Base-by-base conservation (phyloP, 1,140 invertebrate species). In the Zaprionus tsacasi region DNA sequence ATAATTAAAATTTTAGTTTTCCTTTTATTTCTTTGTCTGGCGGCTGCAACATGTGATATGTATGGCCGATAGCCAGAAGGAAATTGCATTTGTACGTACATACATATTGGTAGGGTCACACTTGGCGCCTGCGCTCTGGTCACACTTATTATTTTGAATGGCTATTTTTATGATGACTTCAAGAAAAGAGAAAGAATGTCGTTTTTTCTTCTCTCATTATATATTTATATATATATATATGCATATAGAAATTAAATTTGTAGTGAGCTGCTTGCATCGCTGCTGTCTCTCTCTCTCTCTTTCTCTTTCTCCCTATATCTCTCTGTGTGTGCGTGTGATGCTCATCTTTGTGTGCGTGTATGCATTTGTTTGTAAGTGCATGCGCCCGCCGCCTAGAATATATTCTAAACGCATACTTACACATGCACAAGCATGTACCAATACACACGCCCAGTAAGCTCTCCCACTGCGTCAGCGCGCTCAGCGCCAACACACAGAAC, bases 381-480 rank as follows among this genome's bases (percentile, higher is more conserved):
- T 81, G 79, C 79, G 79, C 78, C 65, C 74, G 79, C 65, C 78
- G 65, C 61, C 79, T 79, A 73, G 48, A 70, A 70, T 66, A 35
- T 67, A 60, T 71, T 72, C 63, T 72, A 58, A 52, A 70, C 57
- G 55, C 66, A 63, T 3, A 15, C 59, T 43, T 27, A 54, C 11
- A 33, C 17, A 45, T 30, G 6, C 35, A 59, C 27, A 59, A 52
- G 43, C 21, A 59, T 6, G n/a, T 7, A 45, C n/a, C 38, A 40
- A 40, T 40, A 45, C 7, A 45, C 5, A 45, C 40, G 8, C 11
- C 6, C 55, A 48, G 7, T 25, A 55, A 60, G 56, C 45, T 70
- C 81, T 83, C 77, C 81, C 69, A 83, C 81, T 83, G 81, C 77
- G 81, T 83, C 81, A 83, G 81, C 81, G 80, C 81, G 66, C 76